Conservation (phyloP, 2,113 vertebrate genomes). For the Pseudopodoces humilis region DNA sequence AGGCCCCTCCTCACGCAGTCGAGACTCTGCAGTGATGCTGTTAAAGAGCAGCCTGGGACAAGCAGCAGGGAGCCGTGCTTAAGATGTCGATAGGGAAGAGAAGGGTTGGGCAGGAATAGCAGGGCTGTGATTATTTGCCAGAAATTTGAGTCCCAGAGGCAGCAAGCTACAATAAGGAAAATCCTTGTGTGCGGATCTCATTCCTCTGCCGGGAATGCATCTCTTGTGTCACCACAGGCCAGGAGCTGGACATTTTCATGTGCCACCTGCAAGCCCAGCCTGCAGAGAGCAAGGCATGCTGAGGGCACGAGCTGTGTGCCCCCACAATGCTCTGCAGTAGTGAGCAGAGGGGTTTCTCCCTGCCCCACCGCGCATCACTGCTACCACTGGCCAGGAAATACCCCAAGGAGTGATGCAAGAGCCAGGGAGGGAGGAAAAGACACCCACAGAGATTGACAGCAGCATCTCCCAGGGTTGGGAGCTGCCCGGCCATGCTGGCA, state of each 20-base stretch:
- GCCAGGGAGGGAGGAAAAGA: background rate
- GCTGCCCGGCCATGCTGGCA: background rate
- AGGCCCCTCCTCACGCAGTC: fast-evolving
- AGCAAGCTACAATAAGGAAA: background rate
- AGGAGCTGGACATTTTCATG: background rate
- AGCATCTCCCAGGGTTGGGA: background rate
- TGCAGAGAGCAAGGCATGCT: background rate
- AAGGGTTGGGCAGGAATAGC: background rate
- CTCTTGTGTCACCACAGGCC: background rate
- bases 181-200: background rate
- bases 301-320: fast-evolving
- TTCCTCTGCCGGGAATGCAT: background rate
- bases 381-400: background rate
- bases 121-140: background rate
- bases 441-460: background rate
- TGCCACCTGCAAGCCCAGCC: background rate
- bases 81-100: background rate
- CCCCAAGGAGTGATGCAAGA: background rate
- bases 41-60: background rate
- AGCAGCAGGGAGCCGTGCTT: background rate
- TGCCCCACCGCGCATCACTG: background rate
- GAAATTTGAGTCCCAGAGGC: background rate
- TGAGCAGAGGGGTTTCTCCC: background rate
- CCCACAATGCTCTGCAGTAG: background rate
- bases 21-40: fast-evolving